These are phyloP conservation scores for Drosophila lini DNA, from an alignment of 1,140 invertebrate genomes.

Conservation along the genomic window DNA sequence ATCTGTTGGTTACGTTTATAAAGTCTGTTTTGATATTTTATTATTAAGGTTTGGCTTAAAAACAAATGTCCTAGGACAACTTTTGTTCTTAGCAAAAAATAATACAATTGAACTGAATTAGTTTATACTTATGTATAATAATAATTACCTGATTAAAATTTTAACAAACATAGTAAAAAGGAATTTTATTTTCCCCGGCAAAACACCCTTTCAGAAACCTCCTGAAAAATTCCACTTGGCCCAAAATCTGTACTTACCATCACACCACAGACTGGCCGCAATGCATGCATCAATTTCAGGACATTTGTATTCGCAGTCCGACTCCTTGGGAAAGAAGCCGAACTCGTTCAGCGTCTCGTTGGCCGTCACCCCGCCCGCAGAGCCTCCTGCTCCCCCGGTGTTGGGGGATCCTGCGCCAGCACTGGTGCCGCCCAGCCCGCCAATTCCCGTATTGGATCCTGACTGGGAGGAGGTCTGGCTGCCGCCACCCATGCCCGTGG, in stretches of 20 bases:
- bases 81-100: too few relatives aligned
- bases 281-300: slow-evolving; percentile 96
- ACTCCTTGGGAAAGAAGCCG: slow-evolving; percentile 84
- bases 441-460: slow-evolving; percentile 19
- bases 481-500: slow-evolving; percentile 65
- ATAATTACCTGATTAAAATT: too few relatives aligned
- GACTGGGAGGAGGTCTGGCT: slow-evolving; percentile 32
- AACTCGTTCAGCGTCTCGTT: slow-evolving; percentile 86
- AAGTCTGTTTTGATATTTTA: background rate
- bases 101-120: too few relatives aligned
- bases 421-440: slow-evolving; percentile 54
- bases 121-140: too few relatives aligned
- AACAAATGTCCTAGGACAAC: background rate
- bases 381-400: slow-evolving; percentile 22
- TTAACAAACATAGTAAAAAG: too few relatives aligned
- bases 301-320: slow-evolving; percentile 90
- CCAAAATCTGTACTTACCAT: slow-evolving; percentile 86
- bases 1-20: background rate
- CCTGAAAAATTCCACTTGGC: slow-evolving; percentile 6
- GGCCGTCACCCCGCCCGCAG: slow-evolving; percentile 51
- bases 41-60: background rate
- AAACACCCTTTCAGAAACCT: background rate
- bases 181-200: too few relatives aligned
- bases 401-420: slow-evolving; percentile 27
- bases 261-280: slow-evolving; percentile 93